Percentiles rank a stretch among this genome's conserved stretches.
These are phyloP conservation scores for Watsonalla cultraria DNA, from an alignment of 2,888 invertebrate species.

Conservation along the genomic window DNA sequence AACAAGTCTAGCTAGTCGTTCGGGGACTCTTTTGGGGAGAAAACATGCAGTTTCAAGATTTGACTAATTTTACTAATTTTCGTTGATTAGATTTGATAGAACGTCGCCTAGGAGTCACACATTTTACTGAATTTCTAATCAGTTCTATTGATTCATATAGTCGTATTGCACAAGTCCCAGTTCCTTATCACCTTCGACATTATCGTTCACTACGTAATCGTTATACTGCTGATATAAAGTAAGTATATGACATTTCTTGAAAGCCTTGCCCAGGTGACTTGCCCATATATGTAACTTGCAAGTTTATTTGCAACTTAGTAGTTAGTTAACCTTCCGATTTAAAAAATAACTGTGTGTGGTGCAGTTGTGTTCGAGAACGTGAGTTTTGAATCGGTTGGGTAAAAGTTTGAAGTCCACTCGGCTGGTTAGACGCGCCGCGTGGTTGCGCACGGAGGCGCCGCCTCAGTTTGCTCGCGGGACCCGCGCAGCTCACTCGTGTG, in stretches of 20 bases:
- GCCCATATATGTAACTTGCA: conserved; percentile 62
- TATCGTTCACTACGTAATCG: conserved; percentile 38
- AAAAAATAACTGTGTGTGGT: conserved; percentile 26
- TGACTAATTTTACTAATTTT: no score
- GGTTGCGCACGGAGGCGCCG: conserved; percentile 50
- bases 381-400: conserved; percentile 58
- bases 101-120: no score
- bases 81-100: no score
- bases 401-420: conserved; percentile 71
- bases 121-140: neutral
- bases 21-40: no score
- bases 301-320: conserved; percentile 63
- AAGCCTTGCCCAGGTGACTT: conserved; percentile 63
- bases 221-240: conserved; percentile 40
- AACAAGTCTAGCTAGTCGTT: no score
- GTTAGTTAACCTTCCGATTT: conserved; percentile 56
- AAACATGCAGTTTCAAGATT: no score
- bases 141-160: neutral
- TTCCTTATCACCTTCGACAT: conserved; percentile 4
- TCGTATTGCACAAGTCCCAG: conserved; percentile 29
- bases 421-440: conserved; percentile 57
- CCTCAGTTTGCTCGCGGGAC: conserved; percentile 71
- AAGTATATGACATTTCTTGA: conserved; percentile 55
- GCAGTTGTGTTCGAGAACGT: conserved; percentile 26
- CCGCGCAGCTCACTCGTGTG: conserved; percentile 72